Percentiles rank a stretch among this genome's conserved stretches.
phyloP scores from a whole-genome alignment of 2,113 vertebrate genomes.

The Columbina picui region DNA sequence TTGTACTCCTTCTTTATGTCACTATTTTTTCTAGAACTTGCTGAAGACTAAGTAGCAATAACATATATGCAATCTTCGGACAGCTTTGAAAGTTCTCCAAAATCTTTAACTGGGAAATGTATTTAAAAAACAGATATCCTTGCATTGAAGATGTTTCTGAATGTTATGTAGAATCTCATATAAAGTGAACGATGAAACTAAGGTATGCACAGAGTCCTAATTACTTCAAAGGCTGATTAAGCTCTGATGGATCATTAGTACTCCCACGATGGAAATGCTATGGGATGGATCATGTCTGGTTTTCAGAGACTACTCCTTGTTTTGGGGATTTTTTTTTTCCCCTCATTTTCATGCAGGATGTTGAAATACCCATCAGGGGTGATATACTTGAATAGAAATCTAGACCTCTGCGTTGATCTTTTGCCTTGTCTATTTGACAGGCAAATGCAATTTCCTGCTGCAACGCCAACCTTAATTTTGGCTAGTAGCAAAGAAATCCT shows the following conservation, averaged over 20 bases:
- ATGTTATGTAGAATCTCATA: background rate
- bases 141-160: background rate
- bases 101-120: background rate
- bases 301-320: background rate
- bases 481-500: background rate
- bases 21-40: background rate
- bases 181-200: background rate
- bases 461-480: slow-evolving; percentile 13
- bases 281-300: background rate
- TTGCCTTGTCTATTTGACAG: background rate
- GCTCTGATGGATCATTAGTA: background rate
- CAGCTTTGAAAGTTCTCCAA: background rate
- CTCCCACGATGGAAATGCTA: background rate
- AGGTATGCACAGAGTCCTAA: background rate
- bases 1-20: background rate
- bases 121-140: background rate
- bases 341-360: background rate
- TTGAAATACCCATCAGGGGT: background rate
- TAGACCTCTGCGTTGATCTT: background rate
- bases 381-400: background rate
- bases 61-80: background rate
- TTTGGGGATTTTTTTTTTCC: background rate
- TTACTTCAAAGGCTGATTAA: background rate
- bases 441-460: slow-evolving; percentile 13
- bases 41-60: background rate